Evolutionary conservation across 2,888 invertebrate genomes (phyloP), one percentile per base, ranked within the genome.

Genomic region (Microctonus aethiopoides): DNA sequence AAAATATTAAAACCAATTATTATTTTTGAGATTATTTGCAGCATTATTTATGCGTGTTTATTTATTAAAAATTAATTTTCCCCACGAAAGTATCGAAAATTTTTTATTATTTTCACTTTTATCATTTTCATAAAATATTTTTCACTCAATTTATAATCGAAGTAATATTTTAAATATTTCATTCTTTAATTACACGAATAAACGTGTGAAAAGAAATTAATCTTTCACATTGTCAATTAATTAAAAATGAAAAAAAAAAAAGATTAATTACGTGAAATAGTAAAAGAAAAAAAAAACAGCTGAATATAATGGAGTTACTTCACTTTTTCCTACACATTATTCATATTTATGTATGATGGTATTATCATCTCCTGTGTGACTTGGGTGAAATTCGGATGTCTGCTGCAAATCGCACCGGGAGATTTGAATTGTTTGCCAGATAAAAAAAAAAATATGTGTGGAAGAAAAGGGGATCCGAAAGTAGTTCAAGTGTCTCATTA

Each of bases 401-500:
- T 64, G 72, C 59, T 72, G 72, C 67, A 63, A 69, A 71, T 72
- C 52, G 70, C 68, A 46, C 63, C 67, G 63, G 63, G 63, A 62
- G 52, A 66, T 52, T 39, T 39, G 71, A 36, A 39, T 68, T 56
- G 46, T 59, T 57, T 66, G 52, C 62, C 24, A 34, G 16, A 65
- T 4, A 20, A 56, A 39, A 52, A 67, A 74, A 69, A 29, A 68
- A 66, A 66, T 61, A 54, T 54, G 20, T 59, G 26, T 20, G 54
- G 36, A 56, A 65, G 54, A 68, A 64, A 26, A 66, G 16, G 60
- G 67, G 68, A 61, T 62, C 63, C 64, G 71, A 73, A 76, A 76
- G 76, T 76, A 76, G 76, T 76, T 76, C 76, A 76, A 76, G 76
- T 75, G 75, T 75, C 73, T 75, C 74, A 76, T 76, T 68, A 71